Conservation (phyloP, 2,113 vertebrate species). For the Chloropsis hardwickii region DNA sequence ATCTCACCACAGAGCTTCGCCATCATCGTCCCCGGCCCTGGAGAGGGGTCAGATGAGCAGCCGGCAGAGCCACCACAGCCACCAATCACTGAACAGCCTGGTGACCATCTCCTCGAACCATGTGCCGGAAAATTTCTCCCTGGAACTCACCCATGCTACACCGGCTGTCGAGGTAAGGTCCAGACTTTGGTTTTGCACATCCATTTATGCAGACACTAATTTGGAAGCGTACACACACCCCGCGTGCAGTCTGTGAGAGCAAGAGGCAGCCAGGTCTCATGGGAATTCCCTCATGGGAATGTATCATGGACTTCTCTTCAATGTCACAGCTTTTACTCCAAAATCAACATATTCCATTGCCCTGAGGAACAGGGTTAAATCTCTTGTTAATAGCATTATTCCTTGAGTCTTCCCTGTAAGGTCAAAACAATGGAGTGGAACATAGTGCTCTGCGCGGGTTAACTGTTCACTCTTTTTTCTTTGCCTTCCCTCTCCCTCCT, state of each 20-base stretch:
- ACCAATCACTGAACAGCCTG: slow-evolving; percentile 95
- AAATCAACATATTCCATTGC: background rate
- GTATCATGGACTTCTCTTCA: background rate
- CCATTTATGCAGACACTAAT: background rate
- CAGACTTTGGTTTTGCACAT: background rate
- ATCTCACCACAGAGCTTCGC: slow-evolving; percentile 87
- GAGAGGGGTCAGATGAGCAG: slow-evolving; percentile 90
- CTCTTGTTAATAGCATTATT: background rate
- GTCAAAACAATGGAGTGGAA: background rate
- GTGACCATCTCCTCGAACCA: slow-evolving; percentile 98
- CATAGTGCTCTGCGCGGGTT: background rate
- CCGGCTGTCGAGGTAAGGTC: slow-evolving; percentile 94
- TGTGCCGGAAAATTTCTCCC: slow-evolving; percentile 88
- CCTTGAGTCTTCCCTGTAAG: background rate
- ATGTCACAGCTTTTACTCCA: background rate
- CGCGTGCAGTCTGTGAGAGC: background rate
- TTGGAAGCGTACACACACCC: background rate
- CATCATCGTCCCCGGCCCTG: slow-evolving; percentile 86
- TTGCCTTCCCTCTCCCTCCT: background rate
- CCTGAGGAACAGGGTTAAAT: background rate
- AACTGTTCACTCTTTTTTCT: background rate
- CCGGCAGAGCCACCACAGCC: slow-evolving; percentile 92
- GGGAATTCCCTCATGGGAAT: background rate
- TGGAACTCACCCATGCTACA: slow-evolving; percentile 92
- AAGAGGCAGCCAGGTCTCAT: no score